These are phyloP conservation scores for Pilophorus perplexus DNA, from an alignment of 2,888 invertebrate species.

Conservation along the genomic window DNA sequence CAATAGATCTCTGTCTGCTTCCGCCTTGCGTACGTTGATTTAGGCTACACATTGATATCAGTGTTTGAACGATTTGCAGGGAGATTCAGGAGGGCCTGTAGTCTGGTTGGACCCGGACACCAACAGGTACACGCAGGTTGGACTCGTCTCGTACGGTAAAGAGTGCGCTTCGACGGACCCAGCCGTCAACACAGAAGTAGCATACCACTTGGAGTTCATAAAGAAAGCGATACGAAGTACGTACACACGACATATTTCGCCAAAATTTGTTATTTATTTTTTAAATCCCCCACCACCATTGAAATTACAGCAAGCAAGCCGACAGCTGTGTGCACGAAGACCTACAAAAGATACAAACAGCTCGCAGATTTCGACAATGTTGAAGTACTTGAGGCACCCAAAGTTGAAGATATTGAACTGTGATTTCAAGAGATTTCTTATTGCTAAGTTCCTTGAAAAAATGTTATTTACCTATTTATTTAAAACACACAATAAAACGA, in stretches of 20 bases:
- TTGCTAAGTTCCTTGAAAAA: background rate
- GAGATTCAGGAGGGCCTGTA: slow-evolving; percentile 33
- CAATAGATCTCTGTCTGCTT: no score
- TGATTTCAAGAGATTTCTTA: no score
- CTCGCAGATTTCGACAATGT: background rate
- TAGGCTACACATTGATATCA: no score
- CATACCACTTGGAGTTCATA: slow-evolving; percentile 32
- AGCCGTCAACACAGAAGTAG: slow-evolving; percentile 33
- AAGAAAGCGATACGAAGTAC: slow-evolving; percentile 29
- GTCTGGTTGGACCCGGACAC: slow-evolving; percentile 39
- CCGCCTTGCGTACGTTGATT: no score
- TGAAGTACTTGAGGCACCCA: no score
- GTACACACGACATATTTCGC: no score
- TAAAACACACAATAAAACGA: no score
- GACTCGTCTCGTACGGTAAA: slow-evolving; percentile 37
- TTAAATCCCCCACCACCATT: no score
- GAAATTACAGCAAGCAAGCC: slow-evolving; percentile 30
- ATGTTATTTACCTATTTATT: background rate
- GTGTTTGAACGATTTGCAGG: no score
- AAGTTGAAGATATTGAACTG: no score
- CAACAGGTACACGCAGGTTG: slow-evolving; percentile 35
- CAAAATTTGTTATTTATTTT: no score
- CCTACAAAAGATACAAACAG: slow-evolving; percentile 26
- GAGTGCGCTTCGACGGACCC: slow-evolving; percentile 37
- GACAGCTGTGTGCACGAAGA: slow-evolving; percentile 27